A percentile compares a stretch with the other conserved stretches of the same genome.
These are phyloP conservation scores for Anastatus disparis DNA, from an alignment of 1,140 invertebrate genomes.

Conservation along the genomic window DNA sequence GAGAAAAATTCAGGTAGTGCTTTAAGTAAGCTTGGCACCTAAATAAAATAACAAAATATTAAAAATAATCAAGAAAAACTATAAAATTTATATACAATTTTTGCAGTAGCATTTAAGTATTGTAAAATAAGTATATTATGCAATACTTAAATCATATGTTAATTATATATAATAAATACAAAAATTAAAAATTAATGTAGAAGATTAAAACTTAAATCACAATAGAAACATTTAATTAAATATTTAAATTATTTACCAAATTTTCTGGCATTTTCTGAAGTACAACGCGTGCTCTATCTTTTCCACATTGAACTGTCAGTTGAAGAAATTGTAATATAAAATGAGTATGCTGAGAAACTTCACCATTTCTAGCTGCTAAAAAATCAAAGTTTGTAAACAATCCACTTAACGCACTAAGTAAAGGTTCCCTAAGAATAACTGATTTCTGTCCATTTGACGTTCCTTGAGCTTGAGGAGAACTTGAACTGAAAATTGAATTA, in stretches of 20 bases:
- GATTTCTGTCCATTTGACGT: conserved; percentile 62
- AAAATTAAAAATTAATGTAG: no score
- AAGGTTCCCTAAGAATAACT: conserved; percentile 70
- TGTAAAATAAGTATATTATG: background rate
- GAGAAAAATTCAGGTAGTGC: conserved; percentile 80
- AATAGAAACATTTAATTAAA: no score
- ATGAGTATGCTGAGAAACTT: conserved; percentile 84
- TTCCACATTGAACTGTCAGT: conserved; percentile 82
- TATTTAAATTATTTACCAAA: conserved; percentile 68
- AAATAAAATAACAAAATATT: background rate
- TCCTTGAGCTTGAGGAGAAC: conserved; percentile 67
- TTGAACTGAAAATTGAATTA: conserved; percentile 66
- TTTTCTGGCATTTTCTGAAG: conserved; percentile 83
- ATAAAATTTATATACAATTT: background rate
- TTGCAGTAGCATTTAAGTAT: background rate
- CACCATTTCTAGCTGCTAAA: conserved; percentile 78
- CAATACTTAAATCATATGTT: background rate
- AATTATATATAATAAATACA: no score
- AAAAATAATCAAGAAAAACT: conserved; percentile 38
- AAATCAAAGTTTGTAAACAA: conserved; percentile 79
- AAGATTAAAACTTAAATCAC: no score
- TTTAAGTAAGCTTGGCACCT: conserved; percentile 81
- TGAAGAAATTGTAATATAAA: conserved; percentile 89
- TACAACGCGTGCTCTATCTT: conserved; percentile 78
- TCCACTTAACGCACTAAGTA: conserved; percentile 71